Conservation (phyloP, 2,113 vertebrate species). For the Butorides virescens region DNA sequence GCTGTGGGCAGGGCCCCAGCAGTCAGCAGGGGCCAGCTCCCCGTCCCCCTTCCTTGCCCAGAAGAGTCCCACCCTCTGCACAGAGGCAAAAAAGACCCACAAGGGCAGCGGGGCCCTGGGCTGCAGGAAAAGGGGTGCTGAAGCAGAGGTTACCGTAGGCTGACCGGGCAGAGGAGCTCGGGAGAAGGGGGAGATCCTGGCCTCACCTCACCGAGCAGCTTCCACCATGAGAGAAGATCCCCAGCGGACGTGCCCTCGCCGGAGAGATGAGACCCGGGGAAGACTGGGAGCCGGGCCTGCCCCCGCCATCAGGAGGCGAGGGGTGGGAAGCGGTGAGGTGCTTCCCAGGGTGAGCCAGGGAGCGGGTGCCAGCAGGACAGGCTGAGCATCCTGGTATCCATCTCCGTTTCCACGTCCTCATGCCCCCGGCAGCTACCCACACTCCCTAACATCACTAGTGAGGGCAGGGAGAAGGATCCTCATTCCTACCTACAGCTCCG, state of each 20-base stretch:
- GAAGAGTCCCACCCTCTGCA: not conserved
- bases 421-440: not conserved
- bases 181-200: not conserved
- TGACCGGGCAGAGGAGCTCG: not conserved
- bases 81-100: not conserved
- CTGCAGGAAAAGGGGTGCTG: not conserved
- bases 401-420: fast-evolving
- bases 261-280: fast-evolving
- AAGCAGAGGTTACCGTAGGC: not conserved
- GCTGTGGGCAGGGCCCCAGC: not conserved
- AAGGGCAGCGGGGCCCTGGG: fast-evolving
- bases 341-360: not conserved
- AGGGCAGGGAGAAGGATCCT: not conserved
- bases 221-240: fast-evolving
- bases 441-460: not conserved
- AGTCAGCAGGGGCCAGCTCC: not conserved
- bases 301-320: too few relatives aligned
- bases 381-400: fast-evolving
- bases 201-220: not conserved
- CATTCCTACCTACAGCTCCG: not conserved
- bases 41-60: not conserved
- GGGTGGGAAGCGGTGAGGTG: not conserved
- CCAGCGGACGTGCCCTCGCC: fast-evolving
- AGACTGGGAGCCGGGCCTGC: not conserved
- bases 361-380: not conserved